Evolutionary conservation across 2,113 vertebrate genomes (phyloP).

Genomic region (Chitala chitala): DNA sequence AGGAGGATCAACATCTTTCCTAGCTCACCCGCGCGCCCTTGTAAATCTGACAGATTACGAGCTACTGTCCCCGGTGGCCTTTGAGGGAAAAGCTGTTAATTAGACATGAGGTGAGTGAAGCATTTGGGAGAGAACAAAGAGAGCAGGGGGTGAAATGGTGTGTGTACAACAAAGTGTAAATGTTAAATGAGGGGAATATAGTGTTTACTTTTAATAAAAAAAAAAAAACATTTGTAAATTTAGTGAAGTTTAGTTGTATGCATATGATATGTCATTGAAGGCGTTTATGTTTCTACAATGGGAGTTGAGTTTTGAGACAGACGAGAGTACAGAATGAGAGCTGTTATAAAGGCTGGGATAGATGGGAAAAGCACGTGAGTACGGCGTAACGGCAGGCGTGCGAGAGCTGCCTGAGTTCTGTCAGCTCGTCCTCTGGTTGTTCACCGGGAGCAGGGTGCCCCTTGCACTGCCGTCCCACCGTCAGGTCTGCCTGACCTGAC

Average conservation of each 20-base stretch:
- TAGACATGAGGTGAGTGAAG: background rate
- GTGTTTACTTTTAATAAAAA: no score
- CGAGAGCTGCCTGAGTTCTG: background rate
- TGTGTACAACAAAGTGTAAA: no score
- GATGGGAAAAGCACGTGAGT: background rate
- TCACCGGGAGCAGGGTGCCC: slow-evolving; percentile 26
- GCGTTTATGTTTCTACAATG: no score
- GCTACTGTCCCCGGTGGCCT: slow-evolving; percentile 9
- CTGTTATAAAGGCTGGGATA: no score
- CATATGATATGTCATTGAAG: no score
- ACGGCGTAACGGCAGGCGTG: no score
- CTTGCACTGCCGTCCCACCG: slow-evolving; percentile 11
- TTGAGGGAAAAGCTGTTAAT: slow-evolving; percentile 2
- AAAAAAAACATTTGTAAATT: no score
- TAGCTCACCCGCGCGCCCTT: background rate
- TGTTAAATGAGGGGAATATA: no score
- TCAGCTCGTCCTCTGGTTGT: background rate
- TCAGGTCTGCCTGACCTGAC: slow-evolving; percentile 33
- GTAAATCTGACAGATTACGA: slow-evolving; percentile 24
- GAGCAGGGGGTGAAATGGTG: background rate
- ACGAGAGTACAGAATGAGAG: no score
- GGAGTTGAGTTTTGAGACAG: no score
- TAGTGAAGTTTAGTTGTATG: no score
- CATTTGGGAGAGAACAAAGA: background rate
- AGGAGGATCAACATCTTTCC: no score